These are phyloP conservation scores for Dipodomys spectabilis DNA, from an alignment of 2,113 vertebrate genomes.

Conservation along the genomic window DNA sequence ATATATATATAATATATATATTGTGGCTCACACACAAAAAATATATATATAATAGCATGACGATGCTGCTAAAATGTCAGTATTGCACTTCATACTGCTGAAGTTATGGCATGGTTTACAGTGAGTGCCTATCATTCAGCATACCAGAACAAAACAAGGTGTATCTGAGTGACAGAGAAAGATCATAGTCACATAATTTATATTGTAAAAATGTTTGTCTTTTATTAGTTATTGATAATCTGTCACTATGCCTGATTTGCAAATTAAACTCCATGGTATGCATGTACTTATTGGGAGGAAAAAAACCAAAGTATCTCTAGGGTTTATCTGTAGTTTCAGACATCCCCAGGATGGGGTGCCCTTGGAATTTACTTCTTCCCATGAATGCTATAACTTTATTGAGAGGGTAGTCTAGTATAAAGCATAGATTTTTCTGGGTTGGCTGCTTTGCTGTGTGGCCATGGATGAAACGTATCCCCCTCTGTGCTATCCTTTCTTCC, in stretches of 20 bases:
- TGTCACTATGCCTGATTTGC: neutral
- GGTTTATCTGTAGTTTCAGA: neutral
- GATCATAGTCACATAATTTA: neutral
- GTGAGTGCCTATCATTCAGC: neutral
- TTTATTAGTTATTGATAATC: neutral
- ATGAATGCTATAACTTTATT: neutral
- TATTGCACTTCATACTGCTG: neutral
- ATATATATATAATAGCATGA: too few species aligned
- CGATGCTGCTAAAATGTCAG: neutral
- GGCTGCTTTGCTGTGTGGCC: neutral
- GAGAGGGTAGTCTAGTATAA: neutral
- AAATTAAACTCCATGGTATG: neutral
- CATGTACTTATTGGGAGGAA: neutral
- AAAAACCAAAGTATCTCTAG: neutral
- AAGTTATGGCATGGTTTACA: neutral
- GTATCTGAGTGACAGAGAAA: neutral
- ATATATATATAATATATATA: too few species aligned
- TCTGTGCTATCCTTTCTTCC: neutral
- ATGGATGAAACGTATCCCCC: neutral
- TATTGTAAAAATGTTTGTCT: neutral
- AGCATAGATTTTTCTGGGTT: neutral
- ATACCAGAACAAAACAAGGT: neutral
- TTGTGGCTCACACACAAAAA: too few species aligned
- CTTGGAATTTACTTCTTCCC: neutral
- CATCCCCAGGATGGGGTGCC: neutral